These are phyloP conservation scores for Pangasius krempfi DNA, from an alignment of 2,797 vertebrate genomes.

Conservation along the genomic window DNA sequence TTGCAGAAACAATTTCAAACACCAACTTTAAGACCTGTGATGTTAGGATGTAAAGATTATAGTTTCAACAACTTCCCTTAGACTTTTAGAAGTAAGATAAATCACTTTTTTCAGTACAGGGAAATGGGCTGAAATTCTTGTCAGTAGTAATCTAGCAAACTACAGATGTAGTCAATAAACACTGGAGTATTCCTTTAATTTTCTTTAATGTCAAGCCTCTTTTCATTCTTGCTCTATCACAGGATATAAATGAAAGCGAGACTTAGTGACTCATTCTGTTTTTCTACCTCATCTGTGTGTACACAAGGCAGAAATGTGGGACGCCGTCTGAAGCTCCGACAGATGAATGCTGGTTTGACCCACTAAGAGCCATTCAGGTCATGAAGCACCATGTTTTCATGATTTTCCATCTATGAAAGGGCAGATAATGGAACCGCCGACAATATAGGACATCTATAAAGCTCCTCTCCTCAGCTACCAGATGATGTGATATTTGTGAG, in stretches of 20 bases:
- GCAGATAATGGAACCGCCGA: slow-evolving; percentile 30
- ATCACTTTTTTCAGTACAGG: neutral
- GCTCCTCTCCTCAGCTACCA: slow-evolving; percentile 15
- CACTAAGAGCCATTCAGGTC: slow-evolving; percentile 32
- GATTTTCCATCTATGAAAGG: neutral
- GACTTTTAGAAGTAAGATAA: neutral
- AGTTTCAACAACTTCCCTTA: neutral
- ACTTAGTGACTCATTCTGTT: slow-evolving; percentile 6
- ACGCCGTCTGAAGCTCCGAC: neutral
- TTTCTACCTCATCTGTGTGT: neutral
- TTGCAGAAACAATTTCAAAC: neutral
- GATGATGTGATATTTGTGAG: slow-evolving; percentile 46
- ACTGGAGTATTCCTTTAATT: neutral
- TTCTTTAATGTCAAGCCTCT: neutral
- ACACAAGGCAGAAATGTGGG: slow-evolving; percentile 8
- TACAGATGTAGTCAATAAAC: neutral
- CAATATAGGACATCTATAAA: slow-evolving; percentile 20
- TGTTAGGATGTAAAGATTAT: neutral
- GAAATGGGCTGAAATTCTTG: neutral
- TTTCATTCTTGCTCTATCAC: neutral
- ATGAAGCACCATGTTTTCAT: neutral
- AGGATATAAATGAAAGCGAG: neutral
- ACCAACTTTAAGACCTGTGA: neutral
- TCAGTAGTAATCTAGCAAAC: neutral
- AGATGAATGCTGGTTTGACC: slow-evolving; percentile 20